phyloP scores from a whole-genome alignment of 2,888 invertebrate species.

The Caenorhabditis angaria region DNA sequence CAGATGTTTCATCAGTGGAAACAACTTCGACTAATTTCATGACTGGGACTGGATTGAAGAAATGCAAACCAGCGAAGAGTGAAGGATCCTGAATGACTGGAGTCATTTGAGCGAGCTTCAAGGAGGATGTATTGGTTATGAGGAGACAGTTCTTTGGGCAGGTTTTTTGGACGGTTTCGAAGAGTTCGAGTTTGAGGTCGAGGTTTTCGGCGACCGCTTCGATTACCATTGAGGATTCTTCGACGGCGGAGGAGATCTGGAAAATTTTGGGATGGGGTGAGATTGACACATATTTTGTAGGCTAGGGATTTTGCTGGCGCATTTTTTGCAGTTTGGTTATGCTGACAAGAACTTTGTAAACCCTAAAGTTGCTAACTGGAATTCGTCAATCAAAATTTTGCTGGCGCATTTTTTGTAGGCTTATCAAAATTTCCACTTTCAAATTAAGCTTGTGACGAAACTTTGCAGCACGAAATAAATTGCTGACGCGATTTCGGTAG shows the following conservation, averaged over 20 bases:
- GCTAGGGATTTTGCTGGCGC: too few species aligned
- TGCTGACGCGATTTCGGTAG: too few species aligned
- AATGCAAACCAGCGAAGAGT: conserved; percentile 85
- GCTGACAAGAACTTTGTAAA: too few species aligned
- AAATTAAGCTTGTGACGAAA: too few species aligned
- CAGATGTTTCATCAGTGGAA: conserved; percentile 81
- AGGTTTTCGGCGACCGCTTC: conserved; percentile 88
- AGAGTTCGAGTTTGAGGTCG: conserved; percentile 81
- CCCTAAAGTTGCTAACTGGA: too few species aligned
- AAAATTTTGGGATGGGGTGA: too few species aligned
- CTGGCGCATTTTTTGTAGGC: too few species aligned
- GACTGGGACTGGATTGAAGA: conserved; percentile 89
- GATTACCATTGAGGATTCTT: conserved; percentile 81
- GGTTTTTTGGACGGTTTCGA: conserved; percentile 80
- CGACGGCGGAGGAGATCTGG: conserved; percentile 75
- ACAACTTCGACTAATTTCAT: conserved; percentile 89
- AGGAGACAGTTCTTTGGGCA: conserved; percentile 80
- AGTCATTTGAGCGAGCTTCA: conserved; percentile 83
- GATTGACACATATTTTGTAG: too few species aligned
- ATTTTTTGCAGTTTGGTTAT: too few species aligned
- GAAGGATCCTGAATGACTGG: conserved; percentile 73
- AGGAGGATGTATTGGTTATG: conserved; percentile 88
- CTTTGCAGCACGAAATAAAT: too few species aligned
- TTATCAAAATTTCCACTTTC: conserved; percentile 7
- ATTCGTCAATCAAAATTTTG: too few species aligned